Evolutionary conservation across 2,888 invertebrate genomes (phyloP).

Genomic region (Bembecia ichneumoniformis): DNA sequence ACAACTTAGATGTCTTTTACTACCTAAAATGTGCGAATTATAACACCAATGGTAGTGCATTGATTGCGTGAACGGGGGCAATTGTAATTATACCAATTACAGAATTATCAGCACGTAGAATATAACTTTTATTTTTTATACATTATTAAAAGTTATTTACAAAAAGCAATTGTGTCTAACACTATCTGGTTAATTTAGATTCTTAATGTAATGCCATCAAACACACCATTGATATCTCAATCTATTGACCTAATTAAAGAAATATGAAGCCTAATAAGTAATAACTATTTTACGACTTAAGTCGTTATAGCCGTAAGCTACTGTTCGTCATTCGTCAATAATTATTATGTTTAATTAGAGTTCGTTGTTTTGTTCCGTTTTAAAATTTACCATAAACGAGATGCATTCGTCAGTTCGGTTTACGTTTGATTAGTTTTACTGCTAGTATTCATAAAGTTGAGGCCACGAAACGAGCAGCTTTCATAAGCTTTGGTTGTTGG

Average conservation of each 20-base stretch:
- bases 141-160: too few species aligned
- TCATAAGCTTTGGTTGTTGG: not conserved
- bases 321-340: conserved; percentile 30
- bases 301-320: conserved; percentile 23
- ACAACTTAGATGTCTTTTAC: too few species aligned
- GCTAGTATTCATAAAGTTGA: conserved; percentile 25
- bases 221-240: not conserved
- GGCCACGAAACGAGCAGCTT: conserved; percentile 22
- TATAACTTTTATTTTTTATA: too few species aligned
- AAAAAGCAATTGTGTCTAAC: too few species aligned
- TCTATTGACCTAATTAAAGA: conserved; percentile 4
- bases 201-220: not conserved
- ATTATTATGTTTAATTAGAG: conserved; percentile 39
- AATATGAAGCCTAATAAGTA: conserved; percentile 7
- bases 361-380: conserved; percentile 28
- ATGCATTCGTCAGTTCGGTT: conserved; percentile 29
- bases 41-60: too few species aligned
- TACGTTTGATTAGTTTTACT: conserved; percentile 34
- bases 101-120: too few species aligned
- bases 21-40: too few species aligned
- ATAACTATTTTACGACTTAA: conserved; percentile 2
- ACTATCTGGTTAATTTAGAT: too few species aligned
- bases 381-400: conserved; percentile 29
- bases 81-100: too few species aligned
- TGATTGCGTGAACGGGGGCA: too few species aligned